Base-by-base conservation (phyloP, 35 echinoderm and acorn worm genomes). In the Ophioderma brevispina region DNA sequence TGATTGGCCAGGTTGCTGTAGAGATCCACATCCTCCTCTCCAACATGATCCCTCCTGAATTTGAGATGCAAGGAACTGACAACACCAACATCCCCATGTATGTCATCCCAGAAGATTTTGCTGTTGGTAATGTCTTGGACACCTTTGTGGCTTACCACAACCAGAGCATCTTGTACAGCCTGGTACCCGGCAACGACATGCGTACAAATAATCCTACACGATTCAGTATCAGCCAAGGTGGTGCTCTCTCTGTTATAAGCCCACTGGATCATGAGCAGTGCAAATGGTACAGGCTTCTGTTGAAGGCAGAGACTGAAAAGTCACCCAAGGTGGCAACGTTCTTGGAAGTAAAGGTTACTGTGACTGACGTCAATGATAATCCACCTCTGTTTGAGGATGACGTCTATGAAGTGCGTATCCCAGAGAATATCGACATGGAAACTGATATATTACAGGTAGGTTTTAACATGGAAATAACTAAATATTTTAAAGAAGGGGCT, bases 311-410 rank as follows among this genome's bases (percentile, higher is more conserved):
- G 0, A 99, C 84, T 14, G 76, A 81, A 28, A 82, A 76, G 0
- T 35, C 40, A 23, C 97, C 97, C 13, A 49, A 81, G 0, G 76
- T 99, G 17, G 59, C 94, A 0, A 13, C 91, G 11, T 99, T 91
- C 82, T 41, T 91, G 35, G 88, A 92, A 33, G 88, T 99, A n/a
- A 75, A 78, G 13, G 85, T 99, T 21, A 84, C 91, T 10, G 88
- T 99, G 19, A 81, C 87, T 2, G 97, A 99, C 75, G 59, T 95
- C 13, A 99, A 99, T 32, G 97, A 99, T 37, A 99, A 99, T 78
- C 50, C 94, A 70, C 97, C 97, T 0, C 37, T 93, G 25, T 99
- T 99, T 87, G 94, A 95, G 31, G 85, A 90, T 31, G 40, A 81
- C 38, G 31, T 37, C 15, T 99, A 99, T 43, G 79, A 79, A 31